A percentile compares a stretch with the other conserved stretches of the same genome.
Evolutionary conservation across 2,888 invertebrate genomes (phyloP).

Genomic region (Choristoneura rosaceana): DNA sequence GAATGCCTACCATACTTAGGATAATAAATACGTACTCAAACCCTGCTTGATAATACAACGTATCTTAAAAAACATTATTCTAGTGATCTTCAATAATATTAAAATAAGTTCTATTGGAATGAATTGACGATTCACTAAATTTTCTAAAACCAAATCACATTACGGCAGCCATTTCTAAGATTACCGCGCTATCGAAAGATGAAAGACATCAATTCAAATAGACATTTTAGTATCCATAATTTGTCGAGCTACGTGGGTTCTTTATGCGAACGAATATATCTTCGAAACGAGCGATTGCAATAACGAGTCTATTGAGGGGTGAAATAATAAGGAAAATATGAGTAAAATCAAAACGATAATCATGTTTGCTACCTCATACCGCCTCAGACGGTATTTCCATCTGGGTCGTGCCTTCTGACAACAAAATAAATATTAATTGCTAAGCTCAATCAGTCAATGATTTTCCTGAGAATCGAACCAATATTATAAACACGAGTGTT

Average conservation of each 20-base stretch:
- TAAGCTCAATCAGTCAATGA: neutral
- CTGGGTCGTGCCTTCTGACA: neutral
- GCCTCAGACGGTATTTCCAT: neutral
- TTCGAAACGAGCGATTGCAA: slow-evolving; percentile 29
- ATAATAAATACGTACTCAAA: too few relatives aligned
- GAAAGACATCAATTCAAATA: slow-evolving; percentile 25
- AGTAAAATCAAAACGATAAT: slow-evolving; percentile 37
- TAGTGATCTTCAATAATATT: too few relatives aligned
- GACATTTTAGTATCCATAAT: slow-evolving; percentile 23
- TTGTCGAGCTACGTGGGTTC: slow-evolving; percentile 30
- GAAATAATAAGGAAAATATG: slow-evolving; percentile 37
- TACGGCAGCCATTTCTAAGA: slow-evolving; percentile 3
- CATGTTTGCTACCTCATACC: neutral
- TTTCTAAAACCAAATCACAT: neutral
- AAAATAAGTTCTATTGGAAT: neutral
- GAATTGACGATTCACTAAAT: neutral
- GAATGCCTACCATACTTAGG: too few relatives aligned
- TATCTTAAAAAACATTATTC: too few relatives aligned
- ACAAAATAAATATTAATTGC: neutral
- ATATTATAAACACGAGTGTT: too few relatives aligned
- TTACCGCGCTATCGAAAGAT: slow-evolving; percentile 8
- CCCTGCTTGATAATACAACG: too few relatives aligned
- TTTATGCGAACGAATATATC: slow-evolving; percentile 28
- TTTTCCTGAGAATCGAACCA: too few relatives aligned
- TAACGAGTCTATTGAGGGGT: slow-evolving; percentile 40